Evolutionary conservation across 2,797 vertebrate genomes (phyloP), one percentile per base, ranked within the genome.

Genomic region (Gadopsis marmoratus): DNA sequence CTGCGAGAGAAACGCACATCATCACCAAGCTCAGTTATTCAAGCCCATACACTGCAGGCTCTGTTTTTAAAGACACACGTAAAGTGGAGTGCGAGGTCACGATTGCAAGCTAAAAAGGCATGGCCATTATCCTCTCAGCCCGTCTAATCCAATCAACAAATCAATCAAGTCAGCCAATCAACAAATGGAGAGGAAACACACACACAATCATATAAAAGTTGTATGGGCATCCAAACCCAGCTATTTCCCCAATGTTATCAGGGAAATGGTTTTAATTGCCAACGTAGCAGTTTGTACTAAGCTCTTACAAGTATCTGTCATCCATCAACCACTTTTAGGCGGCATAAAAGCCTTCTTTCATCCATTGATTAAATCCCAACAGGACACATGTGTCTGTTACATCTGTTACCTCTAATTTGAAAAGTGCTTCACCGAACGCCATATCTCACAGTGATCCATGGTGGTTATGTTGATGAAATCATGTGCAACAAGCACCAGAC

Each of bases 381-480:
- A 67, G 56, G 51, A 62, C 7, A 61, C 2, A 33, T 1, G 33
- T 35, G 63, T 35, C 17, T 78, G n/a, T 53, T 50, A 59, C 39
- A 71, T 58, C 50, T 71, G 48, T 48, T 58, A 31, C 9, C 37
- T 75, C 48, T 77, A 29, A 58, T 58, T 63, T 64, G 9, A 54
- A 55, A 69, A 37, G 4, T 50, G 31, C 51, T 63, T 50, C 37
- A 35, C 29, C 16, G 64, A 71, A 51, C 4, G 2, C 9, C 14
- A 17, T 53, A 53, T 35, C 37, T 37, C 59, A 74, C 17, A 1
- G 10, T 14, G 11, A 47, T 62, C n/a, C 8, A 31, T 54, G 29
- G 29, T 64, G 43, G 58, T 29, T 41, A 45, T 29, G 29, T 48
- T 72, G 63, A 69, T 71, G n/a, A 69, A 75, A 56, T 74, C 19